Evolutionary conservation across 2,888 invertebrate species (phyloP).

Genomic region (Hypercompe scribonia): DNA sequence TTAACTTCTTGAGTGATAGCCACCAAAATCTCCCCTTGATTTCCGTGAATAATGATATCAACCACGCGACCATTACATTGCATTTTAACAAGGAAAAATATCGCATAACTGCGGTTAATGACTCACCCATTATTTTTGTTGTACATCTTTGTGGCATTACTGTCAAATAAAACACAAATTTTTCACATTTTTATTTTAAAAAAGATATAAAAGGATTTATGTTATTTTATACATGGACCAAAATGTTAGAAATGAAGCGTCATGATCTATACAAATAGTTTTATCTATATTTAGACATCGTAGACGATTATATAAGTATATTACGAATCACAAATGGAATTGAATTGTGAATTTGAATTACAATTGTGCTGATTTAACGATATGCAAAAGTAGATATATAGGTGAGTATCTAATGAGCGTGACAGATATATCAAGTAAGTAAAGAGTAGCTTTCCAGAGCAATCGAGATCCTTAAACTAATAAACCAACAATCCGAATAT

Average conservation of each 20-base stretch:
- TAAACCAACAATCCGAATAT: conserved; percentile 37
- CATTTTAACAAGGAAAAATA: conserved; percentile 59
- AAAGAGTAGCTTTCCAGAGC: conserved; percentile 36
- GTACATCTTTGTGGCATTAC: conserved; percentile 41
- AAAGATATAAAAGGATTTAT: conserved; percentile 63
- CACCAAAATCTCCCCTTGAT: conserved; percentile 57
- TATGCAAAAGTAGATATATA: conserved; percentile 52
- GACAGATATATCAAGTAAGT: conserved; percentile 40
- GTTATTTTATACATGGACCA: conserved; percentile 33
- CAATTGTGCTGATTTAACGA: conserved; percentile 49
- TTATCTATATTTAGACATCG: conserved; percentile 38
- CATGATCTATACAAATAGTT: conserved; percentile 41
- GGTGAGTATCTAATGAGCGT: conserved; percentile 49
- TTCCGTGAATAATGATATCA: conserved; percentile 66
- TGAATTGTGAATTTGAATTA: conserved; percentile 39
- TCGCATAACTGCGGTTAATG: conserved; percentile 58
- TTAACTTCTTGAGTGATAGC: conserved; percentile 58
- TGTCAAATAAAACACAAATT: conserved; percentile 75
- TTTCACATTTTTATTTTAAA: conserved; percentile 71
- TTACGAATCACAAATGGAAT: conserved; percentile 46
- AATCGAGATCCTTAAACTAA: conserved; percentile 42
- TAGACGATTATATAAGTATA: conserved; percentile 30
- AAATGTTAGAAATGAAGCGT: conserved; percentile 41
- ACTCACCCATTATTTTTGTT: conserved; percentile 53
- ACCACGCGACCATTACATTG: conserved; percentile 64